These are phyloP conservation scores for Penaeus japonicus DNA, from an alignment of 1,140 invertebrate genomes.

Conservation along the genomic window DNA sequence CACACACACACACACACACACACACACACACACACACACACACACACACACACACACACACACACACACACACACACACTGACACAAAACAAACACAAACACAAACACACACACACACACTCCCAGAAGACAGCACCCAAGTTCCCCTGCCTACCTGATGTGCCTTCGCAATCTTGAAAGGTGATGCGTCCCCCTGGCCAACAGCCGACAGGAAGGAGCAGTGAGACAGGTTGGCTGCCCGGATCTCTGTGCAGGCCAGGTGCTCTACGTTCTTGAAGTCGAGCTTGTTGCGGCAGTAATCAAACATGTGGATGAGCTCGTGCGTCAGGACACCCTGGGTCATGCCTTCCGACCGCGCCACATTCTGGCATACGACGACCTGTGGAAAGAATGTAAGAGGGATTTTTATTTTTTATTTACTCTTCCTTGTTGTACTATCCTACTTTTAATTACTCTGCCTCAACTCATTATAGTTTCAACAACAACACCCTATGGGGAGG, in stretches of 20 bases:
- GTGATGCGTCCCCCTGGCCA: slow-evolving; percentile 77
- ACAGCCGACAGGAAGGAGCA: slow-evolving; percentile 86
- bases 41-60: too few species aligned
- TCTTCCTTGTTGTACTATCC: too few species aligned
- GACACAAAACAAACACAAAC: too few species aligned
- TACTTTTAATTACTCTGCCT: background rate
- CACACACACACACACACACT: too few species aligned
- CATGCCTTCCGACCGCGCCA: slow-evolving; percentile 70
- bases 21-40: too few species aligned
- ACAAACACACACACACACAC: background rate
- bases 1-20: too few species aligned
- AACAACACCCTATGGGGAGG: background rate
- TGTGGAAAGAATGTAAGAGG: slow-evolving; percentile 65
- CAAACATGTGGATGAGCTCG: slow-evolving; percentile 97
- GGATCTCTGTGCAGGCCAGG: slow-evolving; percentile 92
- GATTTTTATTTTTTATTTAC: background rate
- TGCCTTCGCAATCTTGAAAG: slow-evolving; percentile 75
- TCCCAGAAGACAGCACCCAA: background rate
- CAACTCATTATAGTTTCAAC: background rate
- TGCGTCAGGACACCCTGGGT: slow-evolving; percentile 85
- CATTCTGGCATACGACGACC: slow-evolving; percentile 93
- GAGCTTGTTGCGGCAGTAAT: slow-evolving; percentile 87
- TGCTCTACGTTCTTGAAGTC: slow-evolving; percentile 92
- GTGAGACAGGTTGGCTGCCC: slow-evolving; percentile 89
- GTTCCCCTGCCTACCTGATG: slow-evolving; percentile 71